Conservation (phyloP, 2,797 vertebrate genomes). For the Cynopterus sphinx region DNA sequence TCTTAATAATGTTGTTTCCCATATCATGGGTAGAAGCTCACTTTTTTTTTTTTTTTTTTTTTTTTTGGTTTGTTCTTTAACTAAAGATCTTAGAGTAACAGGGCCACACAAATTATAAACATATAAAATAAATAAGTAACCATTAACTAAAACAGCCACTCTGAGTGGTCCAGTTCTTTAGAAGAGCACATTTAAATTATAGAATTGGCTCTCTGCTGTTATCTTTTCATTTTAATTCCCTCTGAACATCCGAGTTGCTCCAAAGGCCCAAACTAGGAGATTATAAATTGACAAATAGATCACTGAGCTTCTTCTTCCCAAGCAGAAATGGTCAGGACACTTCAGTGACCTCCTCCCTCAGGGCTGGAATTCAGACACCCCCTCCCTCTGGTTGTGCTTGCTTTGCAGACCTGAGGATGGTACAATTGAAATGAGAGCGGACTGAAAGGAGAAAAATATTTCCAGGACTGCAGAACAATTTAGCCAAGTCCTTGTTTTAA, state of each 20-base stretch:
- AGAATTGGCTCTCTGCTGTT: neutral
- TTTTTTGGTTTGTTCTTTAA: neutral
- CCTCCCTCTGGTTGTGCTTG: neutral
- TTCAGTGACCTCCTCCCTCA: neutral
- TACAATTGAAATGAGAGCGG: neutral
- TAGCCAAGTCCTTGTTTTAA: neutral
- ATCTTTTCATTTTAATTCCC: conserved; percentile 34
- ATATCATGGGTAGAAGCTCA: neutral
- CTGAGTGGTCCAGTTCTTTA: neutral
- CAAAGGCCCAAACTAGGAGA: neutral
- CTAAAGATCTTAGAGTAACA: neutral
- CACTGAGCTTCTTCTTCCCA: neutral
- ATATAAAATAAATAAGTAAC: neutral
- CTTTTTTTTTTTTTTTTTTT: neutral
- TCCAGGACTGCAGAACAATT: neutral
- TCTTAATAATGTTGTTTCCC: neutral
- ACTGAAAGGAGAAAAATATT: neutral
- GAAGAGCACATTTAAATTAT: neutral
- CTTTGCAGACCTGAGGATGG: neutral
- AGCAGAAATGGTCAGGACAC: neutral
- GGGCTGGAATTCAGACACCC: neutral
- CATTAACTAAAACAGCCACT: neutral
- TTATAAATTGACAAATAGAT: neutral
- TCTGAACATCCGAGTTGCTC: neutral
- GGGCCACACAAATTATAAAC: neutral